Percentiles rank a stretch among this genome's conserved stretches.
Evolutionary conservation across 2,797 vertebrate genomes (phyloP).

Genomic region (Hoplostethus atlanticus): DNA sequence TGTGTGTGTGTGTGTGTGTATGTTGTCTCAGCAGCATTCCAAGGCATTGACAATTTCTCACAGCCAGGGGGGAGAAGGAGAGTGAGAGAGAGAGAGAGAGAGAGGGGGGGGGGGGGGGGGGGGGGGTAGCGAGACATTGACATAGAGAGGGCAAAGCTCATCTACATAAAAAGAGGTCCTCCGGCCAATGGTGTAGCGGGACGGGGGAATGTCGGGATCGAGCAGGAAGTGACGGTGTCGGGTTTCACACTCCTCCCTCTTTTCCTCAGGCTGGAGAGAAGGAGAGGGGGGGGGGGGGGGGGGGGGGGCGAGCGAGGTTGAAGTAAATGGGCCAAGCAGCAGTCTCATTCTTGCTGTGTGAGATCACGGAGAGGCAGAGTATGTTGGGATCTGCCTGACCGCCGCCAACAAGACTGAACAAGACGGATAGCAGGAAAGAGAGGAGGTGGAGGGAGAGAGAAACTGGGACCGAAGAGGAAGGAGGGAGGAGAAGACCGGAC

Average conservation of each 20-base stretch:
- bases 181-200: constrained; percentile 57
- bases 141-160: constrained; percentile 43
- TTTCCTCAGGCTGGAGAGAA: constrained; percentile 46
- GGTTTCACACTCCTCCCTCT: constrained; percentile 71
- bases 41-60: constrained; percentile 32
- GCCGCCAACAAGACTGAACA: constrained; percentile 59
- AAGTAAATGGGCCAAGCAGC: constrained; percentile 70
- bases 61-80: constrained; percentile 63
- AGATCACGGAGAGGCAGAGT: constrained; percentile 85
- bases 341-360: constrained; percentile 84
- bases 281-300: constrained; percentile 30
- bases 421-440: constrained; percentile 18
- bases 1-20: background rate
- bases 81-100: constrained; percentile 5
- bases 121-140: background rate
- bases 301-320: constrained; percentile 45
- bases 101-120: too few species aligned
- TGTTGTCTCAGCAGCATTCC: background rate
- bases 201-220: constrained; percentile 62
- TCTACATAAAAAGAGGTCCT: constrained; percentile 64
- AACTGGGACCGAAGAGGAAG: constrained; percentile 9
- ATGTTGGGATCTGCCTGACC: constrained; percentile 68
- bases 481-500: constrained; percentile 37
- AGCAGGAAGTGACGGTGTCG: constrained; percentile 72
- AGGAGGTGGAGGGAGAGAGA: background rate